Evolutionary conservation across 2,797 vertebrate genomes (phyloP).

Genomic region (Epinephelus awoara): DNA sequence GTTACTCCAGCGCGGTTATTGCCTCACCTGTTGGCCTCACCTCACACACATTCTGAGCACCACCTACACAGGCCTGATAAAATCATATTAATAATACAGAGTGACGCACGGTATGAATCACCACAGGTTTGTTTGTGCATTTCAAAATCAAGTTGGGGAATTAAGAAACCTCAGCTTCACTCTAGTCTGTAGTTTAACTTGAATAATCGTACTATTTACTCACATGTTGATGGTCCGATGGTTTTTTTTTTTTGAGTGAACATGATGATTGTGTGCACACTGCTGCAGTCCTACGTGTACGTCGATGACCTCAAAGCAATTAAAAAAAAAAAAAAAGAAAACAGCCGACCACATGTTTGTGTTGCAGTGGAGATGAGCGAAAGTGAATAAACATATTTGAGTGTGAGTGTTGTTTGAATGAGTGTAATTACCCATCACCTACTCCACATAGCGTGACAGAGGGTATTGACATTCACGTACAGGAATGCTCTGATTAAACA

Average conservation of each 20-base stretch:
- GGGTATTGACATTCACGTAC: conserved; percentile 44
- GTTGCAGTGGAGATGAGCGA: conserved; percentile 24
- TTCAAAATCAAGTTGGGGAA: not conserved
- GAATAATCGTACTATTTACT: not conserved
- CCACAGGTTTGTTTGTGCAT: conserved; percentile 34
- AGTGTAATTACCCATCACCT: conserved; percentile 45
- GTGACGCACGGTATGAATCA: conserved; percentile 23
- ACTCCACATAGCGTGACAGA: conserved; percentile 40
- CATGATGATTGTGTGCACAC: not conserved
- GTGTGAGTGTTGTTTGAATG: conserved; percentile 34
- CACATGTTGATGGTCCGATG: not conserved
- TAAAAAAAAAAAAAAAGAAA: conserved; percentile 12
- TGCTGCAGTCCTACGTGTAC: conserved; percentile 6
- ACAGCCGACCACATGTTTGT: not conserved
- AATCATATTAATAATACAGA: conserved; percentile 24
- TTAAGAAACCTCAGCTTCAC: conserved; percentile 5
- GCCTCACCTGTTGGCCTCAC: conserved; percentile 53
- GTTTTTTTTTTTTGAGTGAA: not conserved
- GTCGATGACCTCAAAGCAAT: conserved; percentile 26
- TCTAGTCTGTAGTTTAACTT: conserved; percentile 9
- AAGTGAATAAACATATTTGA: conserved; percentile 12
- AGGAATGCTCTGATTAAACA: conserved; percentile 56
- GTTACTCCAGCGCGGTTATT: conserved; percentile 42
- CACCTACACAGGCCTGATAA: conserved; percentile 48
- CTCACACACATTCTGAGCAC: conserved; percentile 35